Evolutionary conservation across 1,140 invertebrate genomes (phyloP), one percentile per base, ranked within the genome.

Genomic region (Schlechtendalia chinensis): DNA sequence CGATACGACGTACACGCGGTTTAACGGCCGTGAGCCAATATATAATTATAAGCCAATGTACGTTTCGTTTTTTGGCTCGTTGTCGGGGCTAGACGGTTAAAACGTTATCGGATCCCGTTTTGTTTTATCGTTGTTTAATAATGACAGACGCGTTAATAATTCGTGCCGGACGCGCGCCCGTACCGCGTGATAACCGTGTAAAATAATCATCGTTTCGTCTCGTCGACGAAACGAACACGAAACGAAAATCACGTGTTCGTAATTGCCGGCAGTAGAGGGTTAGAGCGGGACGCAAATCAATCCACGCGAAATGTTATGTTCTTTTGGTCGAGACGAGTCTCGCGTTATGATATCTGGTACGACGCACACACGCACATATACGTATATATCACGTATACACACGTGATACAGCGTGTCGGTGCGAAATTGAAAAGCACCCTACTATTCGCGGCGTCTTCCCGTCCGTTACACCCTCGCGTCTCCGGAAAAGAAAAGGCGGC

Each of bases 381-480:
- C 32, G 32, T 39, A 24, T 54, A 39, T 67, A n/a, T 47, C 17
- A 16, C 24, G 45, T 4, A 39, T 69, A 24, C 5, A 50, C 12
- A 14, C 12, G 12, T 50, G 12, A 50, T 50, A n/a, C 14, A 59
- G 22, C 24, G 22, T 24, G n/a, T 69, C 67, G 17, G 39, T 53
- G 24, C 69, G 22, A 79, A 61, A 79, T 79, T 79, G 75, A 79
- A 79, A 79, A 61, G 63, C 75, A 27, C 58, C 58, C 75, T 50
- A 24, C 75, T 50, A 24, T n/a, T 24, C 27, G 16, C 67, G 27
- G n/a, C n/a, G n/a, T n/a, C n/a, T n/a, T 16, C 0, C 16, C 24
- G 0, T 72, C 27, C 24, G n/a, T 53, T 53, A 5, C 67, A 59
- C 56, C 29, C 56, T 58, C 56, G 22, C 27, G n/a, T n/a, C n/a